Conservation (phyloP, 30 jellyfish, hydroid and myxozoan species). For the Phacellophora camtschatica region DNA sequence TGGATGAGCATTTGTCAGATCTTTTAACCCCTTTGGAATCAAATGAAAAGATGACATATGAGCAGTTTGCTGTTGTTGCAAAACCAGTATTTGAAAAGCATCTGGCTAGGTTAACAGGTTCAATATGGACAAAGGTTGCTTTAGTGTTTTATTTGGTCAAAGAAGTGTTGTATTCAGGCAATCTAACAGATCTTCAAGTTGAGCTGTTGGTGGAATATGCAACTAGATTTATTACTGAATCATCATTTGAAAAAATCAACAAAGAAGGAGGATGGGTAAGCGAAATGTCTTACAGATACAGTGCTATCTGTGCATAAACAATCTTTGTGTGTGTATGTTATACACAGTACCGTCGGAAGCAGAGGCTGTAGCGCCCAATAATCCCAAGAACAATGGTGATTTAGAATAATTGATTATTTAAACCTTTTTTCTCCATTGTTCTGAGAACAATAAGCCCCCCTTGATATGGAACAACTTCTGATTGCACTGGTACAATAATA, state of each 20-base stretch:
- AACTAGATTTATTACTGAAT: slow-evolving; percentile 74
- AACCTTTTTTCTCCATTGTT: too few species aligned
- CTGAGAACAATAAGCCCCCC: too few species aligned
- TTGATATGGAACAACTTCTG: too few species aligned
- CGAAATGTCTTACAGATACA: not conserved
- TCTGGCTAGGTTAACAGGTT: slow-evolving; percentile 68
- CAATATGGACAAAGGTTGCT: slow-evolving; percentile 86
- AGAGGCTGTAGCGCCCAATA: too few species aligned
- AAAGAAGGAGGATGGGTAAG: slow-evolving; percentile 92
- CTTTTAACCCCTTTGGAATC: slow-evolving; percentile 72
- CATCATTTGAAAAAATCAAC: slow-evolving; percentile 53
- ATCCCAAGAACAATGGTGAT: too few species aligned
- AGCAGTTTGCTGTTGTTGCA: slow-evolving; percentile 76
- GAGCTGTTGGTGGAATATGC: slow-evolving; percentile 92
- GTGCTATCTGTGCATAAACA: too few species aligned
- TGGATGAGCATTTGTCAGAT: slow-evolving; percentile 68
- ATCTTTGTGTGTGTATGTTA: too few species aligned
- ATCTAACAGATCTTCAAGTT: slow-evolving; percentile 75
- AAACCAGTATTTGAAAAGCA: slow-evolving; percentile 69
- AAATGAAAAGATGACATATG: slow-evolving; percentile 63
- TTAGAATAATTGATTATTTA: too few species aligned
- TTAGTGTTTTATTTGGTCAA: slow-evolving; percentile 73
- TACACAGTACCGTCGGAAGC: too few species aligned
- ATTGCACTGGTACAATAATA: too few species aligned
- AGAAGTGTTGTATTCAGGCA: slow-evolving; percentile 77